A percentile compares a stretch with the other conserved stretches of the same genome.
Conservation (phyloP, 92 coral and sea anemone genomes). For the Palythoa grandiflora region DNA sequence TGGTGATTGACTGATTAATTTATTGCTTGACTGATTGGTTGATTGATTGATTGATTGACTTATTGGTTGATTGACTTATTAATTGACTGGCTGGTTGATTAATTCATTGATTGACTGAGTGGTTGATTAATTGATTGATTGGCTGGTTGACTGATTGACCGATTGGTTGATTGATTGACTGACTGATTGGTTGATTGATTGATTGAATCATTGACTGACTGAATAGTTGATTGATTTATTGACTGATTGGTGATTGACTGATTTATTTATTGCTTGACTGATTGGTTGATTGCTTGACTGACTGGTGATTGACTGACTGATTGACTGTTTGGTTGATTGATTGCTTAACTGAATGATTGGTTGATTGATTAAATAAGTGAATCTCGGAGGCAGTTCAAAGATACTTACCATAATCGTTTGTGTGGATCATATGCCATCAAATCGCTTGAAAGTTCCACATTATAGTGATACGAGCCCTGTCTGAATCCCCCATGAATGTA, state of each 20-base stretch:
- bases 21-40: no score
- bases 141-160: no score
- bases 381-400: not conserved
- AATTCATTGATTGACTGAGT: no score
- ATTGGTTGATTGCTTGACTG: not conserved
- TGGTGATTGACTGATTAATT: no score
- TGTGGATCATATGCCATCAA: slow-evolving; percentile 74
- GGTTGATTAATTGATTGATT: no score
- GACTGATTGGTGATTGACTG: no score
- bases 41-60: no score
- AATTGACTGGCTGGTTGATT: no score
- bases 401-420: slow-evolving; percentile 74
- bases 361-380: not conserved
- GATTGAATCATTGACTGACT: no score
- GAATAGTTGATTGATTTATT: not conserved
- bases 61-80: no score
- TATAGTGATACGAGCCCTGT: not conserved
- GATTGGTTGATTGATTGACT: not conserved
- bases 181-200: not conserved
- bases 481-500: slow-evolving; percentile 85
- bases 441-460: slow-evolving; percentile 50
- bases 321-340: not conserved
- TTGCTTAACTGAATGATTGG: not conserved
- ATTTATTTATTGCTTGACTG: not conserved
- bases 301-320: not conserved